These are phyloP conservation scores for Diarsia rubi DNA, from an alignment of 2,888 invertebrate genomes.

Conservation along the genomic window DNA sequence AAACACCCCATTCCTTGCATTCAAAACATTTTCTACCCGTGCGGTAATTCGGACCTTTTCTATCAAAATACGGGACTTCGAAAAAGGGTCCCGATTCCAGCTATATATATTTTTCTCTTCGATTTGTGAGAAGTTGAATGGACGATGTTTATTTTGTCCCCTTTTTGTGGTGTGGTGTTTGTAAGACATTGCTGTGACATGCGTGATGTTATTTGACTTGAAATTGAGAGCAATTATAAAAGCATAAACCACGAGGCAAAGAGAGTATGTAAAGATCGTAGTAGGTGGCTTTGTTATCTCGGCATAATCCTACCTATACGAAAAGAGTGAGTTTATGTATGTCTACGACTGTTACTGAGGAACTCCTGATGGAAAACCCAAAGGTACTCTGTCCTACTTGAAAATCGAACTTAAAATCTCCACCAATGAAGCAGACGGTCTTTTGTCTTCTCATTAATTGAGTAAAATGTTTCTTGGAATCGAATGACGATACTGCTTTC, in stretches of 20 bases:
- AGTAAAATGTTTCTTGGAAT: too few species aligned
- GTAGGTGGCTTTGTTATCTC: too few species aligned
- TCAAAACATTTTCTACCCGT: conserved; percentile 65
- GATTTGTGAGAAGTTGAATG: conserved; percentile 36
- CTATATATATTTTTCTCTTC: conserved; percentile 40
- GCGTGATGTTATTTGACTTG: conserved; percentile 1
- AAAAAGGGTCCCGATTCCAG: conserved; percentile 22
- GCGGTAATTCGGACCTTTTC: conserved; percentile 41
- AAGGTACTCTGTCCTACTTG: too few species aligned
- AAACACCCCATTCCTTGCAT: conserved; percentile 68
- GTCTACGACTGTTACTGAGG: too few species aligned
- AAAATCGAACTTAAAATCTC: too few species aligned
- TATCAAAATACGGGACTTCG: conserved; percentile 45
- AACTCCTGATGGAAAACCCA: too few species aligned
- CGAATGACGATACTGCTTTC: too few species aligned
- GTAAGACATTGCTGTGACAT: not conserved
- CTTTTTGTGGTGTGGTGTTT: not conserved
- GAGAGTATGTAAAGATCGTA: too few species aligned
- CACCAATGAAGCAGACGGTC: too few species aligned
- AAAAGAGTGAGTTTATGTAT: too few species aligned
- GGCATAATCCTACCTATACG: too few species aligned
- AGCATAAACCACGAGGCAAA: not conserved
- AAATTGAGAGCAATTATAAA: not conserved
- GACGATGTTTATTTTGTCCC: conserved; percentile 36
- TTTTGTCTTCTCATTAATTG: too few species aligned